These are phyloP conservation scores for Brienomyrus brachyistius DNA, from an alignment of 2,113 vertebrate genomes.

Conservation along the genomic window DNA sequence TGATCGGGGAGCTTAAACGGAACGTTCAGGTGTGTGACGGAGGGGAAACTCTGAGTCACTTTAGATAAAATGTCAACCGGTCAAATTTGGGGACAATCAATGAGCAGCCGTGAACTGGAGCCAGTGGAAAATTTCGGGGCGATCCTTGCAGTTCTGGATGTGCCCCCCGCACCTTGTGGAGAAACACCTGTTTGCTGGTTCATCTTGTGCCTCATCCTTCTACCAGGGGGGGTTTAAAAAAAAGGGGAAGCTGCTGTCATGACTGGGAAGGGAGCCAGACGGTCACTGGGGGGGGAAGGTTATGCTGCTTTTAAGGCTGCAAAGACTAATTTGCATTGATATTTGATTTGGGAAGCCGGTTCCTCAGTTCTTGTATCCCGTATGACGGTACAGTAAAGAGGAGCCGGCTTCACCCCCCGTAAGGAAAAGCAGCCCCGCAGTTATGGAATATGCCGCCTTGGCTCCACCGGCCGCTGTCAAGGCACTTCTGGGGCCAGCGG, in stretches of 20 bases:
- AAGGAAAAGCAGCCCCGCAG: neutral
- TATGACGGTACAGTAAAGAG: neutral
- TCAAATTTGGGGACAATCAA: neutral
- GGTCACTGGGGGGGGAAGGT: too few relatives aligned
- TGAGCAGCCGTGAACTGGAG: neutral
- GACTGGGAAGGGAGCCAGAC: neutral
- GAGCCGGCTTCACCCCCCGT: neutral
- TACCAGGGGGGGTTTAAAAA: neutral
- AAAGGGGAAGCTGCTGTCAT: neutral
- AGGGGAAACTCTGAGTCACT: neutral
- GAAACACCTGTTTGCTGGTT: constrained; percentile 20
- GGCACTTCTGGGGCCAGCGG: neutral
- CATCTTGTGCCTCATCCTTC: neutral
- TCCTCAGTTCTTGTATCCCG: too few relatives aligned
- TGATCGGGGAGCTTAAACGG: neutral
- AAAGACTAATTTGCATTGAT: constrained; percentile 10
- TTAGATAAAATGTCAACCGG: neutral
- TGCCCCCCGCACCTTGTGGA: neutral
- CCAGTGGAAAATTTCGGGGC: constrained; percentile 4
- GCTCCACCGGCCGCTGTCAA: neutral
- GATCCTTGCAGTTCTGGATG: constrained; percentile 12
- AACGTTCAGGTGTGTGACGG: neutral
- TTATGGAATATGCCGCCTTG: neutral
- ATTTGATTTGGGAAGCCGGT: neutral
- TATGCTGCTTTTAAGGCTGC: neutral